Evolutionary conservation across 1,140 invertebrate genomes (phyloP).

Genomic region (Heterodera carotae): DNA sequence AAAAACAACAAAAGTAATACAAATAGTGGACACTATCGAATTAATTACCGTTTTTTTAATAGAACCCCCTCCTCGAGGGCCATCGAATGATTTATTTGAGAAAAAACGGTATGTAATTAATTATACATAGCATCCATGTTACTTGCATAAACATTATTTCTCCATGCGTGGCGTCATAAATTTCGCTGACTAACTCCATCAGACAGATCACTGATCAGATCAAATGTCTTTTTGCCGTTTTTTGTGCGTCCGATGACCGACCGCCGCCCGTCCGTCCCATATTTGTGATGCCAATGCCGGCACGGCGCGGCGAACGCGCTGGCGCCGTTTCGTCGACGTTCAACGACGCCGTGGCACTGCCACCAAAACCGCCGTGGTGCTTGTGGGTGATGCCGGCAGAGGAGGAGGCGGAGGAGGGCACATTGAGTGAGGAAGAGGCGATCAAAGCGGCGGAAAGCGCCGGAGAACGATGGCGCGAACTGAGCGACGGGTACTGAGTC

Average conservation of each 20-base stretch:
- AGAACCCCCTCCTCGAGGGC: too few species aligned
- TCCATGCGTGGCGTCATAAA: too few species aligned
- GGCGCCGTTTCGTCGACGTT: background rate
- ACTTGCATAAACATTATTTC: too few species aligned
- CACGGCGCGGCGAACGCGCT: background rate
- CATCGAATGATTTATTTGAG: too few species aligned
- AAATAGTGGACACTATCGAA: too few species aligned
- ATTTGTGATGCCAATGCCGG: slow-evolving; percentile 4
- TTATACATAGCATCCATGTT: too few species aligned
- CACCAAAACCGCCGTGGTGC: background rate
- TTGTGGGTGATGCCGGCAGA: background rate
- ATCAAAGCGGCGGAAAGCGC: background rate
- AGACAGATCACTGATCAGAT: slow-evolving; percentile 11
- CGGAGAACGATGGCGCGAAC: background rate
- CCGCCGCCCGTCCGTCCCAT: background rate
- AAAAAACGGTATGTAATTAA: too few species aligned
- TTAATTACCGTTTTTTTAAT: too few species aligned
- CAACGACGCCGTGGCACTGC: background rate
- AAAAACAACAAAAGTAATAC: too few species aligned
- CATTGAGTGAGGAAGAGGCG: background rate
- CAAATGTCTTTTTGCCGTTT: background rate
- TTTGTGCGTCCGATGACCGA: background rate
- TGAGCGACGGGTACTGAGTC: background rate
- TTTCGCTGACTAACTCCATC: too few species aligned
- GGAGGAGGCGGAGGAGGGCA: background rate